These are phyloP conservation scores for Tillus elongatus DNA, from an alignment of 2,888 invertebrate species.

Conservation along the genomic window DNA sequence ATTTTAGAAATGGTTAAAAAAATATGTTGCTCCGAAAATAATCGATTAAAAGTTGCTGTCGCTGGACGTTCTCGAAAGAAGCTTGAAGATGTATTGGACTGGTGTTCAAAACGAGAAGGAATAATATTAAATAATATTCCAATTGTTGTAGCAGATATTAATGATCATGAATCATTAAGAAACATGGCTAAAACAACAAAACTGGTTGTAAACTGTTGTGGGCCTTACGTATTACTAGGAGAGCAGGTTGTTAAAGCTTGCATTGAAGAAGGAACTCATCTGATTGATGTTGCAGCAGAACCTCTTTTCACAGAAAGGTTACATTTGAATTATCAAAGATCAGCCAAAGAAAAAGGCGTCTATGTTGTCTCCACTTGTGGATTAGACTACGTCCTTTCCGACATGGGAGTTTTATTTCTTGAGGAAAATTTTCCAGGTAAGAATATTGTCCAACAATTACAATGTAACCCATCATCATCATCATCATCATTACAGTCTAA, in stretches of 20 bases:
- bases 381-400: constrained; percentile 84
- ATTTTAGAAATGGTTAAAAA: no score
- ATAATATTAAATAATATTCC: constrained; percentile 18
- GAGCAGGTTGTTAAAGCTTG: constrained; percentile 85
- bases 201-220: constrained; percentile 84
- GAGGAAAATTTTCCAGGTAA: constrained; percentile 70
- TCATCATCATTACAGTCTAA: no score
- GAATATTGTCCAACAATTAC: no score
- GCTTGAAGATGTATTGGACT: background rate
- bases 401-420: constrained; percentile 74
- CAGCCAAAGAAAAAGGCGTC: constrained; percentile 63
- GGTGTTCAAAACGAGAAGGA: background rate
- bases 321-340: constrained; percentile 66
- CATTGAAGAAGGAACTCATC: constrained; percentile 62
- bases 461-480: no score
- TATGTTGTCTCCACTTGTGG: constrained; percentile 88
- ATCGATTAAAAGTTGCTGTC: no score
- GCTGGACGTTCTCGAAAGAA: constrained; percentile 6
- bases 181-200: constrained; percentile 72
- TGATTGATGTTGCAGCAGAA: constrained; percentile 90
- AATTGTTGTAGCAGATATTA: constrained; percentile 59
- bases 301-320: constrained; percentile 50
- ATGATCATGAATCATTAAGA: constrained; percentile 59
- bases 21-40: no score
- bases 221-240: constrained; percentile 84